Conservation (phyloP, 2,113 vertebrate species). For the Cebidichthys violaceus region DNA sequence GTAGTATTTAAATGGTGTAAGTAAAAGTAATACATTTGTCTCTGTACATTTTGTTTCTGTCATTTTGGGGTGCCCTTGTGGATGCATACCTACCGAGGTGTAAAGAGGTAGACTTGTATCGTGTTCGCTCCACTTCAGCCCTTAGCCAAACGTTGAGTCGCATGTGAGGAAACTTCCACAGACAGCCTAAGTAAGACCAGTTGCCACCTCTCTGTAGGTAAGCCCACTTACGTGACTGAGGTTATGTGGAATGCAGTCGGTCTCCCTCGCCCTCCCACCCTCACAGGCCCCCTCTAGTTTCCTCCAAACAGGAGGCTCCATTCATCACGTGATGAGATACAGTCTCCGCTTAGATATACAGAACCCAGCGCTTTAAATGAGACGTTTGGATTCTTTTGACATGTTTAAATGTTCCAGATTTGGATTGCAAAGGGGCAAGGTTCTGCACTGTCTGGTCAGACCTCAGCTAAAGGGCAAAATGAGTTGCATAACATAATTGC, state of each 20-base stretch:
- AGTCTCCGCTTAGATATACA: not conserved
- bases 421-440: conserved; percentile 2
- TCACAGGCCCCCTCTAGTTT: conserved; percentile 22
- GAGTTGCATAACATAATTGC: conserved; percentile 69
- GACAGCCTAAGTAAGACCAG: conserved; percentile 23
- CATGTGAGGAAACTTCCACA: conserved; percentile 13
- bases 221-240: conserved; percentile 31
- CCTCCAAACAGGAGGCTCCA: not conserved
- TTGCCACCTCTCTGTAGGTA: conserved; percentile 32
- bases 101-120: not conserved
- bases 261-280: conserved; percentile 3
- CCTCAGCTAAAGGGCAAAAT: conserved; percentile 48
- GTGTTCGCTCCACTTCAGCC: not conserved
- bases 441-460: conserved; percentile 34
- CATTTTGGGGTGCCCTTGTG: too few relatives aligned
- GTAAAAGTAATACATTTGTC: too few relatives aligned
- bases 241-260: conserved; percentile 45
- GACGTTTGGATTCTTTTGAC: conserved; percentile 16
- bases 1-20: too few relatives aligned
- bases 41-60: too few relatives aligned
- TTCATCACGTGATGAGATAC: not conserved
- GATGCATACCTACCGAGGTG: not conserved
- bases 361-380: not conserved
- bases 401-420: conserved; percentile 10
- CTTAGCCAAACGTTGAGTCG: not conserved